Conservation (phyloP, 92 coral and sea anemone genomes). For the Zoanthus gigantus region DNA sequence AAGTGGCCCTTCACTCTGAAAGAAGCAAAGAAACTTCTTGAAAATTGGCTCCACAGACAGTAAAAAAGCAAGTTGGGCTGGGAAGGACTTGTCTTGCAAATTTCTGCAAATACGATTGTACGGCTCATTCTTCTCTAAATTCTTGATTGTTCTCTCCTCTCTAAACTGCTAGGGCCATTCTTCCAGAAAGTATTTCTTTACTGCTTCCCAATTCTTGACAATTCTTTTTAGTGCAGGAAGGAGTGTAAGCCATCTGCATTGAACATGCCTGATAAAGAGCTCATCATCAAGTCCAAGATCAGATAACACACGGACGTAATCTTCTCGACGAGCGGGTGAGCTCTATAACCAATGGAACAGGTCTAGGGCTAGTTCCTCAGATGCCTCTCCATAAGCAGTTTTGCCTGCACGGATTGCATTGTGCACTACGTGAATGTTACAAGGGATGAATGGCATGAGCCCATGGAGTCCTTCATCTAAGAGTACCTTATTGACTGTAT, state of each 20-base stretch:
- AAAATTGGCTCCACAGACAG: constrained; percentile 59
- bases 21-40: constrained; percentile 46
- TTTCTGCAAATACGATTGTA: constrained; percentile 42
- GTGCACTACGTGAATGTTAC: constrained; percentile 64
- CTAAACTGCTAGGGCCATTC: constrained; percentile 11
- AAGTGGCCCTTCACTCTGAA: constrained; percentile 63
- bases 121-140: constrained; percentile 36
- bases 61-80: constrained; percentile 27
- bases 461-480: constrained; percentile 48
- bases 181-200: constrained; percentile 37
- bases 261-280: constrained; percentile 34
- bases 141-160: background rate
- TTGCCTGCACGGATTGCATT: constrained; percentile 60
- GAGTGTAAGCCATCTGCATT: constrained; percentile 36
- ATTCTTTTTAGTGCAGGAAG: constrained; percentile 35
- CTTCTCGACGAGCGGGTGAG: constrained; percentile 49
- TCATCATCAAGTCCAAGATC: constrained; percentile 45
- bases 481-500: constrained; percentile 49
- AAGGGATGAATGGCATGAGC: constrained; percentile 55
- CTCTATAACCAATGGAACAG: constrained; percentile 36
- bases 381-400: constrained; percentile 52
- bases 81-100: constrained; percentile 29
- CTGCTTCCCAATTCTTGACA: constrained; percentile 40
- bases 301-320: constrained; percentile 15
- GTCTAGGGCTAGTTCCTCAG: constrained; percentile 56